Percentiles rank a stretch among this genome's conserved stretches.
These are phyloP conservation scores for Lepeophtheirus salmonis DNA, from an alignment of 1,140 invertebrate genomes.

Conservation along the genomic window DNA sequence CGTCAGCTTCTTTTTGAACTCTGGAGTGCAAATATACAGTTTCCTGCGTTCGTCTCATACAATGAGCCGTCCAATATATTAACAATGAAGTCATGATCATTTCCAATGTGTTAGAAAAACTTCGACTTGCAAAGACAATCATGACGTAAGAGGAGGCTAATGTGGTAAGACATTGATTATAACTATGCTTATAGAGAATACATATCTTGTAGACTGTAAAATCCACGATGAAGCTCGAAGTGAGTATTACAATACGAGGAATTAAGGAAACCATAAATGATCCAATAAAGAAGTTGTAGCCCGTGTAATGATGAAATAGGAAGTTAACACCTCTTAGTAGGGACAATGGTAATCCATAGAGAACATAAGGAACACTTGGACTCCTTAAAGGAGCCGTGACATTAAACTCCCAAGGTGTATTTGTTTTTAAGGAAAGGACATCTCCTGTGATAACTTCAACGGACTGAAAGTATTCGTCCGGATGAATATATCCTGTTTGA, in stretches of 20 bases:
- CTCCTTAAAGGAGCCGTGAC: constrained; percentile 8
- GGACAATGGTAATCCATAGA: background rate
- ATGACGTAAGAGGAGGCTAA: constrained; percentile 11
- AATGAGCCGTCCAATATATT: constrained; percentile 10
- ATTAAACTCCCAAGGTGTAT: constrained; percentile 17
- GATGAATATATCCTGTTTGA: constrained; percentile 17
- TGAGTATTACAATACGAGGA: constrained; percentile 3
- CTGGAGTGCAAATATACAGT: constrained; percentile 10
- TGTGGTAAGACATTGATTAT: constrained; percentile 17
- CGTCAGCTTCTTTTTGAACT: constrained; percentile 3
- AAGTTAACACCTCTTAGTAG: background rate
- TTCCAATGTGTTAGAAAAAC: constrained; percentile 11
- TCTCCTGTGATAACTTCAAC: constrained; percentile 13
- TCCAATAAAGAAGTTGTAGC: constrained; percentile 3
- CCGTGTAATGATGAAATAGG: constrained; percentile 4
- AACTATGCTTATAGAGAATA: constrained; percentile 15
- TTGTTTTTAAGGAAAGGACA: background rate
- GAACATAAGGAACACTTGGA: background rate
- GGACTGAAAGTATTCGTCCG: constrained; percentile 18
- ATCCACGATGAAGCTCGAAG: background rate
- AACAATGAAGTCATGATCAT: constrained; percentile 8
- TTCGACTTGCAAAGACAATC: constrained; percentile 3
- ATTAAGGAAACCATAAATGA: background rate
- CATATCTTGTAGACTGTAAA: constrained; percentile 15
- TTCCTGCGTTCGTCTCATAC: constrained; percentile 7